Base-by-base conservation (phyloP, 2,888 invertebrate genomes). In the Diploptera punctata region DNA sequence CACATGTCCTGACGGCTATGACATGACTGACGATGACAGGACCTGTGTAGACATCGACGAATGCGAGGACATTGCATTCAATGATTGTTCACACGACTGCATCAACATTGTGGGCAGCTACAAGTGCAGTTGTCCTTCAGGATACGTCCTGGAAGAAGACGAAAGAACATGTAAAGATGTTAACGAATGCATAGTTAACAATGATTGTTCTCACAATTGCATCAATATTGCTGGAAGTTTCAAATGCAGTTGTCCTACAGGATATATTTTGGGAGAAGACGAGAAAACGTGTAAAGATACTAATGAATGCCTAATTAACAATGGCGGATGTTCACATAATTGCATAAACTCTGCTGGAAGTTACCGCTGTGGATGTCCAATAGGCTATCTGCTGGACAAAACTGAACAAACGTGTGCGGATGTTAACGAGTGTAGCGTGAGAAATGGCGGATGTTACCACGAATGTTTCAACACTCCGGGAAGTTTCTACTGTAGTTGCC, bases 221-320 rank as follows among this genome's bases (percentile, higher is more conserved):
- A 79, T 84, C 60, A 84, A 85, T 68, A 80, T 79, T 4, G 13
- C 29, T 3, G 76, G 77, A 31, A 78, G 77, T 54, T 77, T 77
- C 3, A 76, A 80, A 29, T 89, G 89, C 77, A 78, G 79, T 67
- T 89, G 88, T 75, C 81, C 83, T 0, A 71, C 78, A 2, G 86
- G 86, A 44, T 85, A 79, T 75, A 76, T 77, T 33, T 61, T 81
- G 1, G 29, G 61, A 7, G n/a, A 33, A 33, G 77, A 82, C 83
- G 72, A 78, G 13, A 76, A 67, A n/a, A 80, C 80, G n/a, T 84
- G 83, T 72, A 70, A 78, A 1, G 77, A 79, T 38, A 26, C 72
- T 1, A 73, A 77, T 70, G 76, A 77, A 70, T 77, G 77, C 31
- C 13, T 85, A 16, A 1, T 78, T 83, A 70, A 81, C 86, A 67